These are phyloP conservation scores for Xenops minutus DNA, from an alignment of 2,797 vertebrate species.

Conservation along the genomic window DNA sequence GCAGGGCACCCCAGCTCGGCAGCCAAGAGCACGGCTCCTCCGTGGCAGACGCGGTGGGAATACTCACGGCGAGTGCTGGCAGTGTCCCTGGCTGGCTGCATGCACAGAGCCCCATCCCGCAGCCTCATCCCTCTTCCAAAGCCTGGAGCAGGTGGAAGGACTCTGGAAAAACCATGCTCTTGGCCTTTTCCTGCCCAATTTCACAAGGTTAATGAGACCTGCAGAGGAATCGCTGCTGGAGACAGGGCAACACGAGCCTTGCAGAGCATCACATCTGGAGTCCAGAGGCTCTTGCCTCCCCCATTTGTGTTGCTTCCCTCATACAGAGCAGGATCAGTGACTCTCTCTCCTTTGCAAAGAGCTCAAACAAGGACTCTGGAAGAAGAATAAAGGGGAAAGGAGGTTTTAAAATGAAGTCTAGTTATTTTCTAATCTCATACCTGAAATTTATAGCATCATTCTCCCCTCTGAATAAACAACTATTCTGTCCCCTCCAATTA, in stretches of 20 bases:
- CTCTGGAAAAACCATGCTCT: neutral
- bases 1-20: neutral
- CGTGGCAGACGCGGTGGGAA: fast-evolving
- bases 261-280: slow-evolving; percentile 48
- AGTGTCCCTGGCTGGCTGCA: neutral
- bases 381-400: slow-evolving; percentile 36
- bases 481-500: slow-evolving; percentile 51
- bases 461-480: slow-evolving; percentile 46
- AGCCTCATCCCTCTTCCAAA: neutral
- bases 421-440: slow-evolving; percentile 47
- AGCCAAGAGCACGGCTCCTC: neutral
- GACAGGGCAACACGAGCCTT: neutral
- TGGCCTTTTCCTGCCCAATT: slow-evolving; percentile 41
- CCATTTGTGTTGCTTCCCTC: neutral
- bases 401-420: slow-evolving; percentile 50
- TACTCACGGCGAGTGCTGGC: fast-evolving
- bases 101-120: fast-evolving
- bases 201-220: slow-evolving; percentile 57
- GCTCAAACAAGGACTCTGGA: neutral
- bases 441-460: slow-evolving; percentile 47
- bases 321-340: neutral
- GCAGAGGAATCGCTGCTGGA: slow-evolving; percentile 22
- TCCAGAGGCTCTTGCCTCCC: neutral
- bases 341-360: neutral
- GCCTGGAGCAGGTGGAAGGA: slow-evolving; percentile 21